Evolutionary conservation across 2,888 invertebrate genomes (phyloP).

Genomic region (Megamerina dolium): DNA sequence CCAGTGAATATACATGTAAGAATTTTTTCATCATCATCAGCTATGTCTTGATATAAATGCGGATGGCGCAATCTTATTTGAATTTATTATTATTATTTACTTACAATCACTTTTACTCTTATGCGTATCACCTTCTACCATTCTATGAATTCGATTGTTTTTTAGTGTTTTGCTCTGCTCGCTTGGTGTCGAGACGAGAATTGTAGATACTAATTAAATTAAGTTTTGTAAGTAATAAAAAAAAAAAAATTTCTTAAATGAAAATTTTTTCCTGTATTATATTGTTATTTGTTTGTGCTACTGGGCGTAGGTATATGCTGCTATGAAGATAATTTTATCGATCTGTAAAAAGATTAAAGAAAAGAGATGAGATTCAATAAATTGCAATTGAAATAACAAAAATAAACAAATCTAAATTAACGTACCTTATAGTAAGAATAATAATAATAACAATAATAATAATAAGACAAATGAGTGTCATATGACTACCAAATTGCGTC

Average conservation of each 20-base stretch:
- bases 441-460: too few relatives aligned
- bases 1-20: too few relatives aligned
- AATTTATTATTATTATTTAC: too few relatives aligned
- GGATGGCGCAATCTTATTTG: too few relatives aligned
- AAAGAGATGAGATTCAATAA: conserved; percentile 5
- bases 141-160: conserved; percentile 68
- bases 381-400: conserved; percentile 12
- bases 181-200: conserved; percentile 26
- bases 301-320: too few relatives aligned
- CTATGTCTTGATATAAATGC: too few relatives aligned
- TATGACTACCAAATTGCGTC: too few relatives aligned
- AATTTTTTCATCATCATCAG: too few relatives aligned
- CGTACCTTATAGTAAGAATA: not conserved
- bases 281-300: too few relatives aligned
- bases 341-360: conserved; percentile 30
- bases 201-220: conserved; percentile 8
- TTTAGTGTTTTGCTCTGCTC: conserved; percentile 33
- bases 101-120: conserved; percentile 72
- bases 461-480: too few relatives aligned
- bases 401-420: not conserved
- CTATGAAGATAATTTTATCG: conserved; percentile 27
- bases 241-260: too few relatives aligned
- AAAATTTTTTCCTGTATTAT: too few relatives aligned
- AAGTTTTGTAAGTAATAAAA: conserved; percentile 3
- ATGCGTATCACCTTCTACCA: conserved; percentile 84